Evolutionary conservation across 2,113 vertebrate genomes (phyloP).

Genomic region (Otis tarda): DNA sequence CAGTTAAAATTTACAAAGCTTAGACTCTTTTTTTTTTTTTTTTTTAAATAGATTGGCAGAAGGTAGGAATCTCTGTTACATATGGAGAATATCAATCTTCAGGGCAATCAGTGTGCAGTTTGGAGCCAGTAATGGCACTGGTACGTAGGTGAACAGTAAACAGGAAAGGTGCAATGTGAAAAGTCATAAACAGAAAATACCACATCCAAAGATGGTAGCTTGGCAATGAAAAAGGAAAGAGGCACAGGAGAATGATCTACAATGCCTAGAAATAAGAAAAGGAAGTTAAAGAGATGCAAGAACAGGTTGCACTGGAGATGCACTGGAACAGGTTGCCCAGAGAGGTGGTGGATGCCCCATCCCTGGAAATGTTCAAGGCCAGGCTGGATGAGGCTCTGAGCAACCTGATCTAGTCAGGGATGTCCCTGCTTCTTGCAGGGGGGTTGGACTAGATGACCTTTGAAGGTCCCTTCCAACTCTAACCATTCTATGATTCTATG

Average conservation of each 20-base stretch:
- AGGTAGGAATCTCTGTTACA: neutral
- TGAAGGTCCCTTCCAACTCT: no score
- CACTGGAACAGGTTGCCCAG: no score
- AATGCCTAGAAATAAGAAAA: neutral
- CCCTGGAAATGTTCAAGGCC: no score
- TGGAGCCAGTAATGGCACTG: neutral
- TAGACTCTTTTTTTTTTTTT: neutral
- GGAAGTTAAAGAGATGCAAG: neutral
- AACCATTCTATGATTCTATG: no score
- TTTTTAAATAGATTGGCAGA: neutral
- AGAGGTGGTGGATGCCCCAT: no score
- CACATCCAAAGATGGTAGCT: neutral
- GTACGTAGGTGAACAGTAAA: rapidly evolving
- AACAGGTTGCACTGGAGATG: no score
- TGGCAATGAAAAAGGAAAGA: neutral
- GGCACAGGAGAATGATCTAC: neutral
- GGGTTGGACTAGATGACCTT: no score
- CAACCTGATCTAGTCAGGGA: no score
- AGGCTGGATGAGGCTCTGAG: no score
- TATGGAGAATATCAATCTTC: neutral
- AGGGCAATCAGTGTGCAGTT: neutral
- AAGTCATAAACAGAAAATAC: neutral
- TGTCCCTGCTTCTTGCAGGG: no score
- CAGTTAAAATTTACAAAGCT: neutral
- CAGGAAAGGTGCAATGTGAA: neutral